Evolutionary conservation across 53 echinoderm and acorn worm genomes (phyloP), one percentile per base, ranked within the genome.

Genomic region (Astropecten irregularis): DNA sequence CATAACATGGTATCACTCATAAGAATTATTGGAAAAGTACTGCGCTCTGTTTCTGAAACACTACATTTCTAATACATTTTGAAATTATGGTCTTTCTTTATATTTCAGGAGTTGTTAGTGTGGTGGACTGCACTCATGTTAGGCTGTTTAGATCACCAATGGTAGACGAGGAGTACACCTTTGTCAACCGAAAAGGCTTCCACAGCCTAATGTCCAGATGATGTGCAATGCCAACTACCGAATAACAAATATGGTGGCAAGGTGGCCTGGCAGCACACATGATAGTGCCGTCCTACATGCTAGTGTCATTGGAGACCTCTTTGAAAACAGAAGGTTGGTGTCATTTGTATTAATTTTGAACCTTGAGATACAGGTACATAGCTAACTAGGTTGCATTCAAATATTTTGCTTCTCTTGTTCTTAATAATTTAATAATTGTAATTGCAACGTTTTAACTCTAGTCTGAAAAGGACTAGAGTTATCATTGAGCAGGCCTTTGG

Each of bases 201-300:
- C 83, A 83, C 23, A 66, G 50, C 55, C 23, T 83, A 83, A 83
- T 53, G 68, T 68, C 22, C 83, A 83, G 40, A 20, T 68, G 1
- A 54, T 83, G 1, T 83, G 68, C 39, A 57, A 68, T 50, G 67
- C 67, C 18, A 30, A 71, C 16, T 71, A 49, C 14, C 52, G 29
- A 15, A 59, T 84, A 53, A 84, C 71, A 1, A 84, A 83, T 83
- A 69, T 56, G 15, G 68, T 83, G 19, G 69, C 54, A 3, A 50
- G 69, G 21, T 83, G 84, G 84, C 84, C 84, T 1, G 84, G 69
- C 3, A 69, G 69, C 14, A 83, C 69, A 9, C 69, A 83, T 20
- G 69, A 83, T 23, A 76, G 76, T 11, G 42, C 42, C 11, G 11
- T 42, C 6, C 42, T 42, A 6, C 42, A 42, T 42, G 42, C 42